Base-by-base conservation (phyloP, 2,888 invertebrate species). In the Tiliacea aurago region DNA sequence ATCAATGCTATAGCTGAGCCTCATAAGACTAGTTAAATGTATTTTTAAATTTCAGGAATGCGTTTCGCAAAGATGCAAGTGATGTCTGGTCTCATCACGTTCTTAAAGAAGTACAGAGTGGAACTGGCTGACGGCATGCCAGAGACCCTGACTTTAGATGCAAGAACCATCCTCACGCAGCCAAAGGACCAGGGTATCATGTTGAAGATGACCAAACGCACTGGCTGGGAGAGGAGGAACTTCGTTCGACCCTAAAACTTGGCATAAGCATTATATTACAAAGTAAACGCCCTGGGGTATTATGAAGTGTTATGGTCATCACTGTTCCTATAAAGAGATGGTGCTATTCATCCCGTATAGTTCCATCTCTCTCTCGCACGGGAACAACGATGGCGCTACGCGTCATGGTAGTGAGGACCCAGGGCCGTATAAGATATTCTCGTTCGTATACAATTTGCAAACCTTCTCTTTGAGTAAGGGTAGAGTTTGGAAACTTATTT, bases 71-170 rank as follows among this genome's bases (percentile, higher is more conserved):
- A 86, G 70, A 91, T 93, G 91, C 91, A 91, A 72, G 86, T 90
- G 68, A 51, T 91, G 41, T 80, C 91, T 0, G 90, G 90, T 0
- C 74, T 92, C 28, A 70, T 92, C 47, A 89, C 89, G 1, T 15
- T 92, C n/a, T 73, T 93, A 70, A 91, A 86, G 78, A 88, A 87
- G 41, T 92, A 89, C 76, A 78, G 78, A 10, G 70, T 91, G 56
- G 86, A 87, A 56, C 56, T 91, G 18, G 87, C 90, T 0, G 81
- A 82, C 0, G 87, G 83, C 4, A 90, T 85, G 84, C 84, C 89
- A 0, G 63, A 51, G 1, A 74, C 55, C 6, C 9, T 85, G 2
- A 37, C n/a, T 1, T 61, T 83, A 0, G 86, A 85, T 5, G 18
- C 70, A 1, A 78, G 86, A 9, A 65, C 78, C 1, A 1, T 81